A percentile compares a stretch with the other conserved stretches of the same genome.
These are phyloP conservation scores for Odocoileus virginianus DNA, from an alignment of 2,113 vertebrate species.

Conservation along the genomic window DNA sequence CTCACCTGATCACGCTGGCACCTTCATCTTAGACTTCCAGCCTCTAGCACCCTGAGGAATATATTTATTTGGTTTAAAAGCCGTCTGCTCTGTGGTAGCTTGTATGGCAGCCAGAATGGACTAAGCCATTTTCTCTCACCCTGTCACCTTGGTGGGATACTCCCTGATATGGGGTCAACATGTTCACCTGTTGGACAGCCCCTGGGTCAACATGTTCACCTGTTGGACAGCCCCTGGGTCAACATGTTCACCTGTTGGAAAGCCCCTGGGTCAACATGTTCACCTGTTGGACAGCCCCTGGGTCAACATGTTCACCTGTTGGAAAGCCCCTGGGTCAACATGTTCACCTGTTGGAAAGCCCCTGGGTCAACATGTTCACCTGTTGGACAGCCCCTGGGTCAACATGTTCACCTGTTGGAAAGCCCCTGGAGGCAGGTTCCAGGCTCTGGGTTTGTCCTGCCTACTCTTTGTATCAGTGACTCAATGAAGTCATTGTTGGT, in stretches of 20 bases:
- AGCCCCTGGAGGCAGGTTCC: not conserved
- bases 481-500: not conserved
- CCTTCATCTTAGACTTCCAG: not conserved
- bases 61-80: not conserved
- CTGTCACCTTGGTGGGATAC: fast-evolving
- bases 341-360: no score
- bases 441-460: not conserved
- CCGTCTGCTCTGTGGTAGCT: not conserved
- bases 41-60: not conserved
- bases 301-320: not conserved
- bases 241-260: not conserved
- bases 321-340: not conserved
- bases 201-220: no score
- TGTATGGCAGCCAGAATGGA: not conserved
- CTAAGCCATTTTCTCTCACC: not conserved
- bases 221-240: not conserved
- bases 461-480: not conserved
- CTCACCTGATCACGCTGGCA: not conserved
- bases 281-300: not conserved
- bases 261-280: no score
- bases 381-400: not conserved
- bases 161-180: not conserved
- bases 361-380: not conserved
- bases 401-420: not conserved
- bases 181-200: not conserved